Conservation (phyloP, 23 tunicate genomes). For the Trididemnum nubilum region DNA sequence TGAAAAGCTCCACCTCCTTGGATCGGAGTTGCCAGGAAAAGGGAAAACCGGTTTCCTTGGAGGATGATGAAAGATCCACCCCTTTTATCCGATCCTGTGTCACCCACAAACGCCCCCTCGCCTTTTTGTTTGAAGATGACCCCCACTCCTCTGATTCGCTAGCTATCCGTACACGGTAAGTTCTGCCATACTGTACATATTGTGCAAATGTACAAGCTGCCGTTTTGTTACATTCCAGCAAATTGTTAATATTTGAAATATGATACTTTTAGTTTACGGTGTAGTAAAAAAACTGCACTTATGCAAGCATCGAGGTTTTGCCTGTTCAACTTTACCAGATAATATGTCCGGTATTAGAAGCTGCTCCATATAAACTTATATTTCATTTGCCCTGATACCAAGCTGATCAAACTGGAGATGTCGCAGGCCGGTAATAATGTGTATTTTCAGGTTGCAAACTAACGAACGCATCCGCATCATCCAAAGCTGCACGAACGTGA, state of each 20-base stretch:
- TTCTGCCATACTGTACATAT: too few relatives aligned
- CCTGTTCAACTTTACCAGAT: too few relatives aligned
- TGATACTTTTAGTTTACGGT: too few relatives aligned
- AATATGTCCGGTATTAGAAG: too few relatives aligned
- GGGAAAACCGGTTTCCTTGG: slow-evolving; percentile 54
- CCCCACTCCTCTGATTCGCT: slow-evolving; percentile 69
- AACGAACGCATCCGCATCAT: slow-evolving; percentile 80
- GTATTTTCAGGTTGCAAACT: slow-evolving; percentile 64
- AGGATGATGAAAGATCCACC: background rate
- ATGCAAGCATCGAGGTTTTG: too few relatives aligned
- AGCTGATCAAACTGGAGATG: too few relatives aligned
- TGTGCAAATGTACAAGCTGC: too few relatives aligned
- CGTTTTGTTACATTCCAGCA: background rate
- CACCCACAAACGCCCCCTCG: slow-evolving; percentile 57
- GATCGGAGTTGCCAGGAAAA: slow-evolving; percentile 3
- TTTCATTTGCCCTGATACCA: too few relatives aligned
- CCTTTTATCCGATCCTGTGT: background rate
- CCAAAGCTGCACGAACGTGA: slow-evolving; percentile 89
- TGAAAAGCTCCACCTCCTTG: slow-evolving; percentile 16
- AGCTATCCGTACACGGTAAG: slow-evolving; percentile 70
- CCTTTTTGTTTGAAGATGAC: slow-evolving; percentile 82
- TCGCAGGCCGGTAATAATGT: too few relatives aligned
- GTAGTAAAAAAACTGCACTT: too few relatives aligned
- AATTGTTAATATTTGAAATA: too few relatives aligned
- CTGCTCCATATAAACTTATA: too few relatives aligned